Base-by-base conservation (phyloP, 1,140 invertebrate species). In the Goniozus legneri region DNA sequence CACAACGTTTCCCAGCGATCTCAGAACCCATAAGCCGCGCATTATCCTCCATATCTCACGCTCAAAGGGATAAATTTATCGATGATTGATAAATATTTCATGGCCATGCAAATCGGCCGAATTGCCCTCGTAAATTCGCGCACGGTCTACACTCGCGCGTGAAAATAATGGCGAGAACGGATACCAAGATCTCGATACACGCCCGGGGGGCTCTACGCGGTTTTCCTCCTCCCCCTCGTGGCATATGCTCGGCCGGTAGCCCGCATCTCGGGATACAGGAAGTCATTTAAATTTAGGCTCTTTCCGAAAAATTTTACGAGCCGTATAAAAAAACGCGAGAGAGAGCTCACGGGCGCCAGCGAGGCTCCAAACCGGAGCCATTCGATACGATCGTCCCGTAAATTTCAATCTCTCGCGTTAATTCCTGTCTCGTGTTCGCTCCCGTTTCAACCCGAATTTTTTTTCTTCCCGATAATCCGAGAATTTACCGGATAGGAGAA, bases 231-330 rank as follows among this genome's bases (percentile, higher is more conserved):
- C n/a, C n/a, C n/a, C 24, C 24, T 27, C 10, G 4, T 10, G 24
- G 24, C 24, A 27, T 27, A 27, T 27, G 24, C 24, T 27, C 24
- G 10, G 10, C n/a, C n/a, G 24, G 24, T 27, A 27, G 10, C 24
- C 24, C 24, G 24, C 24, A 27, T 27, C 10, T 27, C 4, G 4
- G 24, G 24, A 27, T n/a, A 27, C 10, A 36, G 47, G 50, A 47
- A 58, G 47, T 47, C 52, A 62, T 62, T 60, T 60, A 60, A 60
- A 62, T 62, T 41, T 49, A 48, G 51, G 36, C 38, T 48, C 36
- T 45, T 56, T 55, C 22, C 24, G 27, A n/a, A n/a, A 35, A 44
- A 47, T 52, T 57, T 47, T 45, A 50, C 31, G 32, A 18, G 36
- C 24, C 30, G n/a, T 20, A 40, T 18, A 20, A 36, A 39, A 51